Conservation (phyloP, 2,797 vertebrate species). For the Anguilla anguilla region DNA sequence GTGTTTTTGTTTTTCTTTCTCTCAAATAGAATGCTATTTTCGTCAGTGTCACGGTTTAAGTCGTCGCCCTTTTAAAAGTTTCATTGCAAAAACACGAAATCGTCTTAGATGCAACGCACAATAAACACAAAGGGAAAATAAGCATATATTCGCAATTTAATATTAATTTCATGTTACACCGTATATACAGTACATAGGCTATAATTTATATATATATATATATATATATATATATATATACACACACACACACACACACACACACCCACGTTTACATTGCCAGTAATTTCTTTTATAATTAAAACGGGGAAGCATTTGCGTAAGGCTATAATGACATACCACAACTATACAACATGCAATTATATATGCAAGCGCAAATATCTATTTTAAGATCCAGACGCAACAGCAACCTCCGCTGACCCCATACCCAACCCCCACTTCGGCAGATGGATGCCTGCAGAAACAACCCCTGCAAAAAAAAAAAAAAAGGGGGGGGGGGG, state of each 20-base stretch:
- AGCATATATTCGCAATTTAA: not conserved
- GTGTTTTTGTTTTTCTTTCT: not conserved
- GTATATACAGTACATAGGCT: too few species aligned
- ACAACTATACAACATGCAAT: not conserved
- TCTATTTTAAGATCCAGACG: not conserved
- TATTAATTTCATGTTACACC: not conserved
- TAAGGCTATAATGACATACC: not conserved
- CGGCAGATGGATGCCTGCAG: conserved; percentile 16
- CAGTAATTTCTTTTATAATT: not conserved
- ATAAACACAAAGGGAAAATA: too few species aligned
- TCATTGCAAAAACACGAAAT: too few species aligned
- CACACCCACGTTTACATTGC: not conserved
- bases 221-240: not conserved
- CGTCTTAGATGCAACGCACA: too few species aligned
- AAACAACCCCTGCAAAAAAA: conserved; percentile 2
- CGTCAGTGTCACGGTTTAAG: not conserved
- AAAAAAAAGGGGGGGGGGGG: not conserved
- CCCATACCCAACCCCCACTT: not conserved
- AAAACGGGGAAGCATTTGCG: not conserved
- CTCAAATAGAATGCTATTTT: not conserved
- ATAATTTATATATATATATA: not conserved
- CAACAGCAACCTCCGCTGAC: not conserved
- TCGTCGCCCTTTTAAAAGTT: not conserved
- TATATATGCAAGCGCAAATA: not conserved
- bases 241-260: not conserved